phyloP scores from a whole-genome alignment of 2,888 invertebrate species.

The Caenorhabditis imperialis region DNA sequence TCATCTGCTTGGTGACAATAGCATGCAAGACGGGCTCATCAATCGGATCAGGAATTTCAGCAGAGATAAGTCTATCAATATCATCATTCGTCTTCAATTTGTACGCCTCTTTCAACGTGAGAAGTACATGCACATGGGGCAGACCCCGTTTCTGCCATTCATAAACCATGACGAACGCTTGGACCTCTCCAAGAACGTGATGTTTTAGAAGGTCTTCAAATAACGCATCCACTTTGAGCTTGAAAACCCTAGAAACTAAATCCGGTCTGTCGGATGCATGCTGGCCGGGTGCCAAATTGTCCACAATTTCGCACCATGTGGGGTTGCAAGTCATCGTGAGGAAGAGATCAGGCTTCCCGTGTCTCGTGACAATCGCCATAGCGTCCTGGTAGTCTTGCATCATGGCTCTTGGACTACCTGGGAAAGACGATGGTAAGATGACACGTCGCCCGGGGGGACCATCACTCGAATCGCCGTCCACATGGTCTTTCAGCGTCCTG shows the following conservation, averaged over 20 bases:
- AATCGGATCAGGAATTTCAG: slow-evolving; percentile 65
- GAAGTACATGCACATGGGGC: slow-evolving; percentile 72
- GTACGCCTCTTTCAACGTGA: slow-evolving; percentile 70
- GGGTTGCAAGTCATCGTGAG: slow-evolving; percentile 78
- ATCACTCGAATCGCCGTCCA: background rate
- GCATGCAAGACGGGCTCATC: slow-evolving; percentile 55
- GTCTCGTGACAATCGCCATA: slow-evolving; percentile 67
- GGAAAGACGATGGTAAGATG: slow-evolving; percentile 71
- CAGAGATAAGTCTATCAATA: background rate
- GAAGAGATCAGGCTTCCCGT: slow-evolving; percentile 71
- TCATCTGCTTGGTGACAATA: slow-evolving; percentile 61
- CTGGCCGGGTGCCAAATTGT: slow-evolving; percentile 53
- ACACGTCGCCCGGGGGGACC: slow-evolving; percentile 51
- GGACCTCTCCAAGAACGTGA: slow-evolving; percentile 62
- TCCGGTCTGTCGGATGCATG: slow-evolving; percentile 69
- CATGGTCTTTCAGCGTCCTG: slow-evolving; percentile 66
- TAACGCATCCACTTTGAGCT: slow-evolving; percentile 65
- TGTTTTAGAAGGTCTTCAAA: slow-evolving; percentile 61
- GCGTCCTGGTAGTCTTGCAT: slow-evolving; percentile 45
- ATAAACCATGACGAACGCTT: slow-evolving; percentile 64
- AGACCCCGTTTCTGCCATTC: slow-evolving; percentile 78
- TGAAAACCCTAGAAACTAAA: slow-evolving; percentile 69
- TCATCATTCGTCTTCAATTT: slow-evolving; percentile 37
- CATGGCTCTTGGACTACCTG: slow-evolving; percentile 78
- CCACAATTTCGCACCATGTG: slow-evolving; percentile 72